Conservation (phyloP, 2,888 invertebrate genomes). For the Pristionchus entomophagus region DNA sequence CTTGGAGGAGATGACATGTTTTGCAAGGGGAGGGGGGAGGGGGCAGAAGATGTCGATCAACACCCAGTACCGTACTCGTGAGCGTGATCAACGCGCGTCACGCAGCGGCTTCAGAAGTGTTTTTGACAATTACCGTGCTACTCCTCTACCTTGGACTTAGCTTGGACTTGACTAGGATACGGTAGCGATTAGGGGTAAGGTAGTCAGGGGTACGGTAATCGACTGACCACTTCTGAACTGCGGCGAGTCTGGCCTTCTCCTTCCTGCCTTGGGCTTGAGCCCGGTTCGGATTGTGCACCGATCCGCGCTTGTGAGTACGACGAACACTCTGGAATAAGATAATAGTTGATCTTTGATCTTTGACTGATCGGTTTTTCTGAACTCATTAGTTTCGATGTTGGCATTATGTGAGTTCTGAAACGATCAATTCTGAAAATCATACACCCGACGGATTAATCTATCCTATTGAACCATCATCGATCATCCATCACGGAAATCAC, state of each 20-base stretch:
- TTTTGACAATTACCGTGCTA: neutral
- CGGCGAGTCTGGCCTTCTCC: neutral
- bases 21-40: neutral
- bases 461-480: neutral
- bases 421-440: neutral
- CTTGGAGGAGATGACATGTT: neutral
- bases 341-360: neutral
- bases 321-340: neutral
- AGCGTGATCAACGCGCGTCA: neutral
- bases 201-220: too few species aligned
- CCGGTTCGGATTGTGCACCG: neutral
- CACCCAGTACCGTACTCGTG: neutral
- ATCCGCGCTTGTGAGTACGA: conserved; percentile 8
- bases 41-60: too few species aligned
- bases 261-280: neutral
- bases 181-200: too few species aligned
- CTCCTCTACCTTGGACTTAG: too few species aligned
- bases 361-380: neutral
- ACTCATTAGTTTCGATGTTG: neutral
- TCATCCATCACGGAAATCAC: neutral
- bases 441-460: neutral
- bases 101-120: neutral
- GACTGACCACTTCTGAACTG: neutral
- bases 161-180: too few species aligned
- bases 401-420: neutral